Evolutionary conservation across 2,888 invertebrate species (phyloP), one percentile per base, ranked within the genome.

Genomic region (Luperina testacea): DNA sequence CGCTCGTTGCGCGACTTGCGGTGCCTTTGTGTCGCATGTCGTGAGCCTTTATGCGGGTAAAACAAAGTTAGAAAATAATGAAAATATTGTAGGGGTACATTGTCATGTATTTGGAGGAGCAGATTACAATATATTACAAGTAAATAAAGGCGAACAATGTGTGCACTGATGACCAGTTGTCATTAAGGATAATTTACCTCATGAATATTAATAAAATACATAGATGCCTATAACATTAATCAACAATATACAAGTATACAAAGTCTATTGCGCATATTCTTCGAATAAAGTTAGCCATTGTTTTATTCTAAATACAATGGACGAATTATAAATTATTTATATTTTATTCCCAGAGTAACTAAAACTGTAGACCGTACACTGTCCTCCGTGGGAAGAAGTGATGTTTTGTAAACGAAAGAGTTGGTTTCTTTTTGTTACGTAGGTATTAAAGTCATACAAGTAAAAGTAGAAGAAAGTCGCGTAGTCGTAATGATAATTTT

Each of bases 201-300:
- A 78, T 83, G 70, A 45, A 78, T 81, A 83, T 81, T 53, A 75
- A 82, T 53, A 53, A 70, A 7, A 59, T 15, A 67, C 17, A 7
- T n/a, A 45, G 2, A 1, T 48, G 48, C n/a, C 53, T 24, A 7
- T 53, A 61, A 20, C 27, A 82, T 69, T 1, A 70, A 70, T 65
- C 24, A 51, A 59, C 57, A 59, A 65, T 69, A 27, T 24, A 32
- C 4, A 0, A 8, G 2, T 45, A 59, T 48, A 42, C 32, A 27
- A 27, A 1, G 1, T 38, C 24, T 45, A 67, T 63, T 72, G 59
- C 63, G 68, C 15, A 74, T 68, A n/a, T 57, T 73, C 84, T 57
- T 63, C 0, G 38, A 61, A 65, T 3, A 20, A 38, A 38, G 38
- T 32, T 38, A 68, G 27, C 45, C 64, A 72, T 82, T 82, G 81